Evolutionary conservation across 1,140 invertebrate species (phyloP).

Genomic region (Drosophila insularis): DNA sequence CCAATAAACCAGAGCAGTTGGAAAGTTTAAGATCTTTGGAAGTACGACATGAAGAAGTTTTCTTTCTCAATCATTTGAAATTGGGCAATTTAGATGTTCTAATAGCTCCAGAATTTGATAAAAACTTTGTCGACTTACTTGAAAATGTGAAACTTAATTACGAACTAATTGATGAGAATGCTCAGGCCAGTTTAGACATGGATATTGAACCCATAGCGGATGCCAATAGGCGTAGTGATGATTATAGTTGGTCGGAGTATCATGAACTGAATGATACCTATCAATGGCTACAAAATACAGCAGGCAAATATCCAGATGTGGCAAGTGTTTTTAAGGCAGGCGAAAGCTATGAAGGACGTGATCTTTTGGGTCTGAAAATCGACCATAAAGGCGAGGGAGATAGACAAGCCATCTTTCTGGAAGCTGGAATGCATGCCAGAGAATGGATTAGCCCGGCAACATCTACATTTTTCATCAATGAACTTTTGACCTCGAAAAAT

Average conservation of each 20-base stretch:
- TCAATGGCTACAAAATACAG: constrained; percentile 81
- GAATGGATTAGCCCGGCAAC: constrained; percentile 91
- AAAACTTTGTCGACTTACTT: constrained; percentile 28
- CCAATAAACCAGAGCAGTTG: constrained; percentile 71
- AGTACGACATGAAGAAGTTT: constrained; percentile 21
- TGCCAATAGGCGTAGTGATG: constrained; percentile 37
- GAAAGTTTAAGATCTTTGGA: constrained; percentile 52
- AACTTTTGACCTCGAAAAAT: constrained; percentile 84
- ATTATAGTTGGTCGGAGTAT: constrained; percentile 81
- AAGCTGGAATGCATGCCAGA: constrained; percentile 87
- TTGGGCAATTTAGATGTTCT: constrained; percentile 45
- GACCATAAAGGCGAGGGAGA: constrained; percentile 66
- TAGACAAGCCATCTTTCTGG: constrained; percentile 83
- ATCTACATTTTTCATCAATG: constrained; percentile 86
- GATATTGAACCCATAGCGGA: constrained; percentile 56
- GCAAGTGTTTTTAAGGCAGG: constrained; percentile 84
- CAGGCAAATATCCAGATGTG: constrained; percentile 79
- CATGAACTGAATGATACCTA: constrained; percentile 83
- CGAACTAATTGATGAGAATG: constrained; percentile 66
- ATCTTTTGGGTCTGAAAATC: constrained; percentile 86
- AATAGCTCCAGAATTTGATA: constrained; percentile 47
- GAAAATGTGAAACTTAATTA: constrained; percentile 11
- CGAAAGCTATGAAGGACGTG: constrained; percentile 84
- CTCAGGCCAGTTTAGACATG: constrained; percentile 76
- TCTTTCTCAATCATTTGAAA: constrained; percentile 47